A percentile compares a stretch with the other conserved stretches of the same genome.
Evolutionary conservation across 2,113 vertebrate genomes (phyloP).

Genomic region (Sinocyclocheilus rhinocerous): DNA sequence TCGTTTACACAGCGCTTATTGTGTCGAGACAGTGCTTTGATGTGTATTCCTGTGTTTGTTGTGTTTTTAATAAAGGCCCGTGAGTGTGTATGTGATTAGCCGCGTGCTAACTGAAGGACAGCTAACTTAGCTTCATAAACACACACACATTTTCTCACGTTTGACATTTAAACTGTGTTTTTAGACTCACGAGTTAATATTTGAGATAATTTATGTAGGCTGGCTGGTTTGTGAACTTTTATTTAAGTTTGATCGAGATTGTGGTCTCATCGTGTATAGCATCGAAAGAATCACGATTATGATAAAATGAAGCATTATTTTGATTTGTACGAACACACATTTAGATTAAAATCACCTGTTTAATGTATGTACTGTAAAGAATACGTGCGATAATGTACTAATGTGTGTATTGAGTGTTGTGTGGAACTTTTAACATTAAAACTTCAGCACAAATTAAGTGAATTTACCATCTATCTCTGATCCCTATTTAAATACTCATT

Average conservation of each 20-base stretch:
- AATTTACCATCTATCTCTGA: background rate
- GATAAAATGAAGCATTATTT: background rate
- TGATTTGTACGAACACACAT: background rate
- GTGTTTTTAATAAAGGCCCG: background rate
- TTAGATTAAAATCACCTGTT: background rate
- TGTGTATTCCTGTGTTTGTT: background rate
- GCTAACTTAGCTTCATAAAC: conserved; percentile 8
- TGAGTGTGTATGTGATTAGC: conserved; percentile 3
- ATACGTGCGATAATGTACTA: no score
- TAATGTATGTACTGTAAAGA: background rate
- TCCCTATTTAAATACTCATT: background rate
- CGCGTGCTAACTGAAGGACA: background rate
- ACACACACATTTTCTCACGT: background rate
- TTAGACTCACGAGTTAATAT: no score
- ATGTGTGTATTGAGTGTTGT: background rate
- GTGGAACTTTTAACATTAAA: background rate
- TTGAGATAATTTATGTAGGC: no score
- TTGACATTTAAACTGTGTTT: background rate
- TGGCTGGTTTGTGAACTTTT: background rate
- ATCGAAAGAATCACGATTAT: background rate
- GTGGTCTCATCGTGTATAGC: background rate
- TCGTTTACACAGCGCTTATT: background rate
- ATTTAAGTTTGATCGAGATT: background rate
- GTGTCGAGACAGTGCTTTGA: background rate
- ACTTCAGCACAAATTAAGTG: background rate